Evolutionary conservation across 1,140 invertebrate species (phyloP).

Genomic region (Anastrepha obliqua): DNA sequence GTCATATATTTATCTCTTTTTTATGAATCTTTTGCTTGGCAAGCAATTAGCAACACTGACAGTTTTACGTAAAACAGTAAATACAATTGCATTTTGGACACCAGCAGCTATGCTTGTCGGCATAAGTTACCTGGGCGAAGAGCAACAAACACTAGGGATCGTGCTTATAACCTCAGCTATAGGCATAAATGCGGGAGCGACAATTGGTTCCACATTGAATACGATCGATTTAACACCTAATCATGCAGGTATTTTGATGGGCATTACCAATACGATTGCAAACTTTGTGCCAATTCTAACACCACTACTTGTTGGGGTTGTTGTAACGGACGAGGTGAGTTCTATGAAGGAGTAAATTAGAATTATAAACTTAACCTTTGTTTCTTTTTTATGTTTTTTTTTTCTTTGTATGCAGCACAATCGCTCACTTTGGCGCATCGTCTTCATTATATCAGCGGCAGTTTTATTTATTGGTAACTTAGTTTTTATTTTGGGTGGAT

Average conservation of each 20-base stretch:
- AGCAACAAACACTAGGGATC: constrained; percentile 74
- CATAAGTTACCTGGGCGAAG: constrained; percentile 75
- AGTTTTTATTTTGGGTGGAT: constrained; percentile 76
- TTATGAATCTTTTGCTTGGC: constrained; percentile 79
- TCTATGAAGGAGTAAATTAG: neutral
- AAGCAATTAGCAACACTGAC: constrained; percentile 70
- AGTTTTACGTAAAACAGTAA: constrained; percentile 78
- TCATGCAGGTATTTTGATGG: constrained; percentile 79
- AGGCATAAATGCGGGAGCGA: constrained; percentile 82
- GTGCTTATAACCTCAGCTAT: constrained; percentile 80
- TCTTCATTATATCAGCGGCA: constrained; percentile 84
- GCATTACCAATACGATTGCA: constrained; percentile 82
- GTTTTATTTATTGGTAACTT: constrained; percentile 82
- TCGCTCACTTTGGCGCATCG: constrained; percentile 80
- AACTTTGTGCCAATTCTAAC: constrained; percentile 82
- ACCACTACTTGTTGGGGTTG: constrained; percentile 78
- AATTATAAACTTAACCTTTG: constrained; percentile 56
- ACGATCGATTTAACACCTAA: constrained; percentile 84
- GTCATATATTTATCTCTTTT: constrained; percentile 67
- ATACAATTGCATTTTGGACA: constrained; percentile 78
- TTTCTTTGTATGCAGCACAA: constrained; percentile 71
- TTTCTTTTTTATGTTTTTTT: neutral
- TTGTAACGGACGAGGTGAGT: constrained; percentile 80
- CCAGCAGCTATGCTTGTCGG: constrained; percentile 78
- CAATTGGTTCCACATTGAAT: constrained; percentile 80